These are phyloP conservation scores for Mesochorus sp. DNA, from an alignment of 2,888 invertebrate genomes.

Conservation along the genomic window DNA sequence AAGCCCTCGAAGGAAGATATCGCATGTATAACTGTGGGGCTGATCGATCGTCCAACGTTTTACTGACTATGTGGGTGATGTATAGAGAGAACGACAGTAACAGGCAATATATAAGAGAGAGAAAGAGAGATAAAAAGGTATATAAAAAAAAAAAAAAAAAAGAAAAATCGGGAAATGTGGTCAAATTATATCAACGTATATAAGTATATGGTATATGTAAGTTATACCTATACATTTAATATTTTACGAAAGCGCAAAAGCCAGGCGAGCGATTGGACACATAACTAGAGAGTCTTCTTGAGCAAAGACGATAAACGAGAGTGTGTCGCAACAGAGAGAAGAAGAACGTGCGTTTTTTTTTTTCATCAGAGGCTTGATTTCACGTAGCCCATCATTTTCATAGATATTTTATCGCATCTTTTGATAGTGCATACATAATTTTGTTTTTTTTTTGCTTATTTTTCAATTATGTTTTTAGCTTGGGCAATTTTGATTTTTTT, in stretches of 20 bases:
- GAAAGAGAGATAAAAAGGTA: slow-evolving; percentile 12
- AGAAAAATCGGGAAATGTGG: slow-evolving; percentile 16
- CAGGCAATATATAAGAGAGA: slow-evolving; percentile 37
- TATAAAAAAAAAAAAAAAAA: background rate
- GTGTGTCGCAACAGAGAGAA: slow-evolving; percentile 40
- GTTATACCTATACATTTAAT: background rate
- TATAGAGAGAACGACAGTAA: slow-evolving; percentile 15
- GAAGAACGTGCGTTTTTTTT: slow-evolving; percentile 19
- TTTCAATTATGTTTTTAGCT: slow-evolving; percentile 5
- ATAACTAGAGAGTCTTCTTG: slow-evolving; percentile 41
- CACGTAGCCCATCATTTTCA: slow-evolving; percentile 4
- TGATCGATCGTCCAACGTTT: too few relatives aligned
- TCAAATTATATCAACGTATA: background rate
- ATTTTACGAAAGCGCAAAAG: slow-evolving; percentile 59
- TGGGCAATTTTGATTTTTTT: background rate
- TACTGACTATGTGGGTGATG: background rate
- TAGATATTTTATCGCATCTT: slow-evolving; percentile 14
- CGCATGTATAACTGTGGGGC: background rate
- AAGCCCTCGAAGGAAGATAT: background rate
- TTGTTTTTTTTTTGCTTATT: too few relatives aligned
- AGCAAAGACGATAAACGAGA: slow-evolving; percentile 44
- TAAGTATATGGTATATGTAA: background rate
- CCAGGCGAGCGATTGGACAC: slow-evolving; percentile 58
- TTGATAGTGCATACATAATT: background rate
- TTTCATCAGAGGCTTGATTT: background rate